Base-by-base conservation (phyloP, 2,888 invertebrate genomes). In the Polietes domitor region DNA sequence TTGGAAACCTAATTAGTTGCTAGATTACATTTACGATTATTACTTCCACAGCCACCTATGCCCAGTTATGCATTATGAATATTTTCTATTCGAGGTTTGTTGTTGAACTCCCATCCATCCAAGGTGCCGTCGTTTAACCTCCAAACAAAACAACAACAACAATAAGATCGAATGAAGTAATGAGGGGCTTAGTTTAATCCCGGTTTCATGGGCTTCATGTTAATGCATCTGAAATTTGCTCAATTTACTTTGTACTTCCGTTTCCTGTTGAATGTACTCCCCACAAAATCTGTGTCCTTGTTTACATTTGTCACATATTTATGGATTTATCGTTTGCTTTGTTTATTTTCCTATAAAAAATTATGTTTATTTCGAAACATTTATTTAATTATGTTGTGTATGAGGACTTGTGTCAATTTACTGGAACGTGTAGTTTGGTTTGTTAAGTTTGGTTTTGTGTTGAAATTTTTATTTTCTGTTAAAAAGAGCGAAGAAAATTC, bases 31-130 rank as follows among this genome's bases (percentile, higher is more conserved):
- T 72, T 32, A 10, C 47, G 6, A 37, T 17, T 24, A 72, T 74
- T 55, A 71, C 73, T 58, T 41, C 41, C 17, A 70, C 10, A 47
- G 6, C 73, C 47, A 68, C 68, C 47, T 73, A 32, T 75, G 71
- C 80, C 83, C 83, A 80, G 83, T 84, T 84, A 58, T 65, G 28
- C 28, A 61, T 61, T 61, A 61, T 3, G 37, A 9, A 1, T n/a
- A n/a, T n/a, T n/a, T n/a, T n/a, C 0, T 63, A 63, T 63, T 63
- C 37, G 37, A 10, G 10, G 12, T 61, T 61, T 28, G 61, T 61
- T 61, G 61, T 61, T 28, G n/a, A 61, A 28, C n/a, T 61, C 24
- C 37, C 1, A 32, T 2, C n/a, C n/a, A 28, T 24, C 9, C 24
- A 68, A 43, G 68, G 68, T 68, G 68, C 68, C 43, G 43, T 68